Base-by-base conservation (phyloP, 2,888 invertebrate genomes). In the Syrphus vitripennis region DNA sequence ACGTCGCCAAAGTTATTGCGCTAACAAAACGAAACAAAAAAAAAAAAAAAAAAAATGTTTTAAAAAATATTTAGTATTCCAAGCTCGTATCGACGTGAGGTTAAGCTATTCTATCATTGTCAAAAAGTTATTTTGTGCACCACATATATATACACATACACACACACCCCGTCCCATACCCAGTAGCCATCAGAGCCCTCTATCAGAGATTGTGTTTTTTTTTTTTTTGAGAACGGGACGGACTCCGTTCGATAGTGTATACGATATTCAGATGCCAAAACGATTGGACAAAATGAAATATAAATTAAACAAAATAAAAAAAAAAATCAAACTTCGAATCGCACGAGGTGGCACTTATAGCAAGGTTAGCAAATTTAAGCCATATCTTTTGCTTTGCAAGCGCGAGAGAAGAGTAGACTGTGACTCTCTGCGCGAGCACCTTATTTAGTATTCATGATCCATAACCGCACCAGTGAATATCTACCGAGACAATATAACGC, bases 21-120 rank as follows among this genome's bases (percentile, higher is more conserved):
- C 77, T 86, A 82, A 70, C 65, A 70, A 59, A 70, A 50, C 26
- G 50, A 70, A 75, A 48, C 12, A 34, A 37, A 19, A 6, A 21
- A 16, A 31, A 48, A 16, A 48, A n/a, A 31, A 48, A 31, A 12
- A 45, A 45, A 59, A 59, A 61, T 14, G 4, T 24, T n/a, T 26
- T 65, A 50, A 26, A 79, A 70, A 74, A 75, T 67, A 83, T 78
- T 87, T 79, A 78, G 79, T 71, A 87, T 87, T 87, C 87, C 57
- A 71, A 67, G 12, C 87, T 75, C 79, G 87, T 87, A 61, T 55
- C 75, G 50, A 67, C 83, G 78, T 82, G 87, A 87, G 87, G 87
- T 87, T 87, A 87, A 87, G 83, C 87, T 87, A 87, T 87, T 87
- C 83, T 87, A 87, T 87, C 87, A 87, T 87, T 87, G 87, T 87